Conservation (phyloP, 2,113 vertebrate genomes). For the Collichthys lucidus region DNA sequence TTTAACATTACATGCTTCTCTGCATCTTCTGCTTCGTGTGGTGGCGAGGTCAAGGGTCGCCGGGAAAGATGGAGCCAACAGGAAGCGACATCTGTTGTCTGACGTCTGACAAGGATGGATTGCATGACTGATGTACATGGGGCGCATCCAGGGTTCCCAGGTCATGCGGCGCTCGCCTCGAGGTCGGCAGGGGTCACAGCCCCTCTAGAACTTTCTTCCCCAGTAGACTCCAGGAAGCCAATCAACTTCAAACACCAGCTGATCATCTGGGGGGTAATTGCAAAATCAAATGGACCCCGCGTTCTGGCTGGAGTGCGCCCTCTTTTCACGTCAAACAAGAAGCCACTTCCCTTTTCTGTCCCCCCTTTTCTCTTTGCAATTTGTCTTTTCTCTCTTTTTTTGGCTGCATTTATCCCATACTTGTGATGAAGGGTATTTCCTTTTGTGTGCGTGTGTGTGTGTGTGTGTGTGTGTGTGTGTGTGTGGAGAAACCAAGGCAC, state of each 20-base stretch:
- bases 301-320: slow-evolving; percentile 24
- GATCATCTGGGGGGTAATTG: slow-evolving; percentile 69
- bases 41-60: slow-evolving; percentile 50
- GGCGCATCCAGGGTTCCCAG: slow-evolving; percentile 61
- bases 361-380: slow-evolving; percentile 31
- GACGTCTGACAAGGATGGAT: slow-evolving; percentile 79
- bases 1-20: slow-evolving; percentile 13
- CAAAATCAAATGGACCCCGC: slow-evolving; percentile 67
- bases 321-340: slow-evolving; percentile 45
- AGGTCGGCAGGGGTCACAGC: slow-evolving; percentile 64
- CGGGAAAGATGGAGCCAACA: slow-evolving; percentile 59
- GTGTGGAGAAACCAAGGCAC: slow-evolving; percentile 11
- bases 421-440: slow-evolving; percentile 46
- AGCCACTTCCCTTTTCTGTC: slow-evolving; percentile 31
- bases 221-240: slow-evolving; percentile 71
- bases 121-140: slow-evolving; percentile 76
- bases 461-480: not conserved
- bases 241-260: slow-evolving; percentile 75
- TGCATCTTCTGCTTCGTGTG: not conserved
- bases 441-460: not conserved
- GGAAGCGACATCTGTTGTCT: slow-evolving; percentile 83
- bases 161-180: slow-evolving; percentile 44
- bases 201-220: slow-evolving; percentile 48
- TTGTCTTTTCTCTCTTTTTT: not conserved
- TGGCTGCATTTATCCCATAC: slow-evolving; percentile 38